Base-by-base conservation (phyloP, 2,888 invertebrate genomes). In the Anticlea derivata region DNA sequence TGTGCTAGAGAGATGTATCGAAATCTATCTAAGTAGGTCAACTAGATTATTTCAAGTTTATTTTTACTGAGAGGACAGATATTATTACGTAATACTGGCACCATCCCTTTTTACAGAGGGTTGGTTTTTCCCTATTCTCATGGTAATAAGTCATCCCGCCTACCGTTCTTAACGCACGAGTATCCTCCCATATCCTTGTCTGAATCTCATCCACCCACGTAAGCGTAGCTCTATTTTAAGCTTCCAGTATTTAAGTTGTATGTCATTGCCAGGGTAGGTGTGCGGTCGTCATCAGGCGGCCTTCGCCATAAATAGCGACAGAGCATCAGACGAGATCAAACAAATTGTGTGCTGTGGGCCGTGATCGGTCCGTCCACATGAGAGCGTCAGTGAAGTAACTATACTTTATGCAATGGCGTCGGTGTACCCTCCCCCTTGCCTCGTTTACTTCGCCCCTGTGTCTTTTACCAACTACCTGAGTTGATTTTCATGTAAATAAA, bases 261-360 rank as follows among this genome's bases (percentile, higher is more conserved):
- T 71, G 66, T 67, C 65, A 75, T 68, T 73, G 66, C 46, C 68
- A 66, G 62, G 60, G 61, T 63, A 63, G 60, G 55, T 48, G 63
- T 56, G 61, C 66, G 66, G 65, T 65, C 70, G 74, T 77, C 78
- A 77, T 75, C 77, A 69, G 67, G 68, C 71, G 83, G 80, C 86
- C 87, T 87, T 85, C 81, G 75, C 71, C 81, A 80, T 81, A 88
- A 87, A 89, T 89, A 89, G 88, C 80, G 75, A 75, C 79, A 77
- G 79, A 74, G 70, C 70, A 75, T 75, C 73, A 78, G 80, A 47
- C 75, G 84, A 89, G 86, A 90, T 90, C 89, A 89, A 89, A 90
- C 89, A 78, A 89, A 88, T 80, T 84, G 86, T 86, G 88, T 77
- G 77, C 83, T 71, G 61, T 84, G 86, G 83, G 80, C 80, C 83